phyloP scores from a whole-genome alignment of 30 jellyfish, hydroid and myxozoan species.

The Calvadosia cruxmelitensis region DNA sequence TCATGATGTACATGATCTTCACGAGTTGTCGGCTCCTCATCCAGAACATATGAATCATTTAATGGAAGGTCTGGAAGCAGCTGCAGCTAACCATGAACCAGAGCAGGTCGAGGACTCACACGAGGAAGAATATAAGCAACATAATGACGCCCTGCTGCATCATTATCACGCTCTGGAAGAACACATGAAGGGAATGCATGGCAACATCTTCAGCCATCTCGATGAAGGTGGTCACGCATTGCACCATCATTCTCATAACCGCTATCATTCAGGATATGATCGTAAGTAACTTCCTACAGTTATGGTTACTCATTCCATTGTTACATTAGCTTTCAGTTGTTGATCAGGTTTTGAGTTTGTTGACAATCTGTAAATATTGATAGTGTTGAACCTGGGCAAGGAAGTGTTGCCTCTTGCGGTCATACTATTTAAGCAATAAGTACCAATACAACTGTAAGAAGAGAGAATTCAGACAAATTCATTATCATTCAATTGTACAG shows the following conservation, averaged over 20 bases:
- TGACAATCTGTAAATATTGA: no score
- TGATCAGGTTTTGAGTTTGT: no score
- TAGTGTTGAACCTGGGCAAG: no score
- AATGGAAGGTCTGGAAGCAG: slow-evolving; percentile 30
- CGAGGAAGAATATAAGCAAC: slow-evolving; percentile 86
- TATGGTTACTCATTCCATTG: no score
- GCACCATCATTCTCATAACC: slow-evolving; percentile 67
- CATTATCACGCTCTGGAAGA: slow-evolving; percentile 76
- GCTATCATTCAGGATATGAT: slow-evolving; percentile 79
- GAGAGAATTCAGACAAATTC: no score
- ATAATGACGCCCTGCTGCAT: slow-evolving; percentile 55
- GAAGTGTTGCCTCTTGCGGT: no score
- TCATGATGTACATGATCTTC: not conserved
- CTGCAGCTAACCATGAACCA: slow-evolving; percentile 33
- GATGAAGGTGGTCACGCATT: slow-evolving; percentile 16
- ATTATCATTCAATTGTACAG: no score
- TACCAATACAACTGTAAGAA: no score
- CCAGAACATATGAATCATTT: not conserved
- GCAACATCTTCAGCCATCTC: slow-evolving; percentile 50
- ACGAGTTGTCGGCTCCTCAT: not conserved
- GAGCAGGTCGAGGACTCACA: slow-evolving; percentile 66
- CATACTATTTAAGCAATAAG: no score
- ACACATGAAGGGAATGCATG: slow-evolving; percentile 64
- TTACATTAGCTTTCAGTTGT: no score
- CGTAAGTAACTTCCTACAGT: no score